Percentiles rank a stretch among this genome's conserved stretches.
These are phyloP conservation scores for Melitaea athalia DNA, from an alignment of 2,888 invertebrate species.

Conservation along the genomic window DNA sequence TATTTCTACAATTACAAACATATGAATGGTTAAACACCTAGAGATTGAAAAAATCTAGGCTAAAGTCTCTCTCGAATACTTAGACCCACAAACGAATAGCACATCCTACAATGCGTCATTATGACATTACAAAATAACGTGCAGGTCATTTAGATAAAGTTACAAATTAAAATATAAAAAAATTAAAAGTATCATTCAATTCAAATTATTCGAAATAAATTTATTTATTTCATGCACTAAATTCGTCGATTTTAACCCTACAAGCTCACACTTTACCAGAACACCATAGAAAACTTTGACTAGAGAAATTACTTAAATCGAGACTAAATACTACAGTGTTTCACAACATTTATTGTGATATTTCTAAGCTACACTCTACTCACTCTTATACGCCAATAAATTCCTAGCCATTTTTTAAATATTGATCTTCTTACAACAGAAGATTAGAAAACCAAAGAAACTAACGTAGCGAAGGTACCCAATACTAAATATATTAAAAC, in stretches of 20 bases:
- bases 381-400: conserved; percentile 51
- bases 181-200: conserved; percentile 18
- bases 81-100: neutral
- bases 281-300: conserved; percentile 57
- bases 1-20: conserved; percentile 57
- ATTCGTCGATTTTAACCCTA: conserved; percentile 56
- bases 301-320: conserved; percentile 53
- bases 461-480: conserved; percentile 36
- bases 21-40: conserved; percentile 47
- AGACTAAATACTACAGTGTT: conserved; percentile 45
- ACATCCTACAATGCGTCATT: conserved; percentile 16
- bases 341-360: conserved; percentile 35
- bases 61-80: conserved; percentile 34
- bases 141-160: conserved; percentile 30
- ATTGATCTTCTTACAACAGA: conserved; percentile 63
- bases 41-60: conserved; percentile 53
- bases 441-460: conserved; percentile 46
- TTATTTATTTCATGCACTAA: conserved; percentile 38
- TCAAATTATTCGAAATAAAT: conserved; percentile 30
- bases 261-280: conserved; percentile 71
- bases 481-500: conserved; percentile 40
- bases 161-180: conserved; percentile 2
- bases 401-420: conserved; percentile 30
- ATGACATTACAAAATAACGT: conserved; percentile 23
- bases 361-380: conserved; percentile 46